Conservation (phyloP, 1,140 invertebrate species). For the Chelonus insularis region DNA sequence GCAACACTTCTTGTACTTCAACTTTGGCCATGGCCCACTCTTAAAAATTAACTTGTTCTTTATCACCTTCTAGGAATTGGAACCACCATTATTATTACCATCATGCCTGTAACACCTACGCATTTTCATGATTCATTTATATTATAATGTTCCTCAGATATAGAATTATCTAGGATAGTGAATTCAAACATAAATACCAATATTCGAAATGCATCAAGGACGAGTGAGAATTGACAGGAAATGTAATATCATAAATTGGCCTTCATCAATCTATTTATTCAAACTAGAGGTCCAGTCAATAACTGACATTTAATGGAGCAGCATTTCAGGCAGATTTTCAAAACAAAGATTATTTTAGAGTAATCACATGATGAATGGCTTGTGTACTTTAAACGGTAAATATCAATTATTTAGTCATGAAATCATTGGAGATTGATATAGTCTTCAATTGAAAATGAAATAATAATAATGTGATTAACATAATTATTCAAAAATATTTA, state of each 20-base stretch:
- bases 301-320: not conserved
- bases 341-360: not conserved
- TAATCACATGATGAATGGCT: no score
- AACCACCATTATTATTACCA: no score
- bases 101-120: constrained; percentile 13
- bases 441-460: no score
- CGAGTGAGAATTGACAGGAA: constrained; percentile 19
- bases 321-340: constrained; percentile 2
- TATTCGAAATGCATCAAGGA: constrained; percentile 22
- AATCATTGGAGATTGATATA: no score
- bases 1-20: constrained; percentile 33
- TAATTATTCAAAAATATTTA: no score
- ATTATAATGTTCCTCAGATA: not conserved
- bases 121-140: constrained; percentile 5
- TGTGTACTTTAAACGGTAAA: no score
- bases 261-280: constrained; percentile 18
- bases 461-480: no score
- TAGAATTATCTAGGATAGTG: not conserved
- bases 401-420: no score
- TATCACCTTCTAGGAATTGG: constrained; percentile 21
- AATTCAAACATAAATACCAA: constrained; percentile 18
- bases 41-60: constrained; percentile 24
- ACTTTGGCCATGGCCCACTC: constrained; percentile 37
- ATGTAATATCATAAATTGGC: constrained; percentile 19
- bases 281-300: constrained; percentile 1